A percentile compares a stretch with the other conserved stretches of the same genome.
These are phyloP conservation scores for Drosophila nigritarsus DNA, from an alignment of 2,888 invertebrate genomes.

Conservation along the genomic window DNA sequence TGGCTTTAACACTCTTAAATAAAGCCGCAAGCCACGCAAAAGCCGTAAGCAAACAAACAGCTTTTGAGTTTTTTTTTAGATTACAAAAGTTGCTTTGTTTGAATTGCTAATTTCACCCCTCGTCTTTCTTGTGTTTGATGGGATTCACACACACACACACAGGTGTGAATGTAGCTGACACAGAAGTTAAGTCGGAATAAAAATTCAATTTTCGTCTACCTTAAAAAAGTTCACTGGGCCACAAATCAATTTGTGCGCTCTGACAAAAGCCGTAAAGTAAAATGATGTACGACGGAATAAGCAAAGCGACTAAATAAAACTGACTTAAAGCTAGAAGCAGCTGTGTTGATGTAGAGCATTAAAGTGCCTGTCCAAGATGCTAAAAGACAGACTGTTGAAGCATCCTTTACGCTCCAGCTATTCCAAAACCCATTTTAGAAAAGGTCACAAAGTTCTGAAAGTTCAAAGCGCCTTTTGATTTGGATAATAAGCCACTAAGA, in stretches of 20 bases:
- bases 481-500: slow-evolving; percentile 57
- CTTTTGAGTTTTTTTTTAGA: slow-evolving; percentile 37
- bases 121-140: neutral
- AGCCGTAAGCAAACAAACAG: slow-evolving; percentile 30
- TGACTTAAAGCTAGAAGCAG: slow-evolving; percentile 4
- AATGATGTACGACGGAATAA: slow-evolving; percentile 32
- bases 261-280: slow-evolving; percentile 35
- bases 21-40: slow-evolving; percentile 11
- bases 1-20: slow-evolving; percentile 12
- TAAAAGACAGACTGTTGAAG: neutral
- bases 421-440: slow-evolving; percentile 19
- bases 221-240: slow-evolving; percentile 54
- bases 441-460: slow-evolving; percentile 51
- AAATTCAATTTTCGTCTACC: slow-evolving; percentile 61
- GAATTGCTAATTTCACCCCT: slow-evolving; percentile 61
- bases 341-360: slow-evolving; percentile 21
- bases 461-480: slow-evolving; percentile 60
- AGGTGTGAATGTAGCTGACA: slow-evolving; percentile 42
- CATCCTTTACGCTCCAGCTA: neutral
- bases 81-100: slow-evolving; percentile 60
- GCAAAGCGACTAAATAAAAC: slow-evolving; percentile 11
- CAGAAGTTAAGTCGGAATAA: slow-evolving; percentile 34
- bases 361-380: neutral
- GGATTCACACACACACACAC: neutral
- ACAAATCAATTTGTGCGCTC: slow-evolving; percentile 68